phyloP scores from a whole-genome alignment of 2,797 vertebrate genomes.

The Pampus argenteus region DNA sequence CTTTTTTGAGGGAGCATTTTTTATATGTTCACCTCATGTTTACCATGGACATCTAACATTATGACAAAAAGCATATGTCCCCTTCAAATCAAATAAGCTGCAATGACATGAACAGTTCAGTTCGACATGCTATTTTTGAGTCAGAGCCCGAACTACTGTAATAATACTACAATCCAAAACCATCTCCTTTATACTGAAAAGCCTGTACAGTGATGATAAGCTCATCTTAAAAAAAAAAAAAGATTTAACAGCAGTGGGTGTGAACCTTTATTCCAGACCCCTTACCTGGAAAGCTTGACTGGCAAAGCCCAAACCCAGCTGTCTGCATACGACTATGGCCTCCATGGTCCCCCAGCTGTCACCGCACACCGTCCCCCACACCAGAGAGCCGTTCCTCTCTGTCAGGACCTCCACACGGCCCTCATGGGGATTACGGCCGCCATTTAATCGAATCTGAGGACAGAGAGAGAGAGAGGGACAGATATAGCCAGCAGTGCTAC shows the following conservation, averaged over 20 bases:
- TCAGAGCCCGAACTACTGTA: neutral
- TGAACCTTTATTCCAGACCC: neutral
- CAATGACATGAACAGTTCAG: neutral
- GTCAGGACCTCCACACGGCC: conserved; percentile 93
- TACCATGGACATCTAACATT: no score
- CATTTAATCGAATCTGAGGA: conserved; percentile 90
- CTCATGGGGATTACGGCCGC: conserved; percentile 92
- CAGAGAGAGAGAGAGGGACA: conserved; percentile 9
- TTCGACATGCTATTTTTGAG: neutral
- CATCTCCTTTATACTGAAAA: conserved; percentile 3
- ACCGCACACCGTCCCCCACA: conserved; percentile 94
- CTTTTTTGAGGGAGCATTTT: neutral
- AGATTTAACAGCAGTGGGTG: neutral
- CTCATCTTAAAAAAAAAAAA: neutral
- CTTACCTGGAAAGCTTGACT: conserved; percentile 93
- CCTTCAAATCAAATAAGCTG: neutral
- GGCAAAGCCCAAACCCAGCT: conserved; percentile 94
- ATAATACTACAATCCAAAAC: no score
- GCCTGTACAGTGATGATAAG: conserved; percentile 4
- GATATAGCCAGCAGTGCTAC: neutral
- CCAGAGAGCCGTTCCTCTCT: conserved; percentile 89
- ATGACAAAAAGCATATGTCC: no score
- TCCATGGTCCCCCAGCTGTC: conserved; percentile 94
- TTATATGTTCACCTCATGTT: no score
- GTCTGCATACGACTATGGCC: conserved; percentile 97